Percentiles rank a stretch among this genome's conserved stretches.
phyloP scores from a whole-genome alignment of 1,140 invertebrate species.

The Sitodiplosis mosellana region DNA sequence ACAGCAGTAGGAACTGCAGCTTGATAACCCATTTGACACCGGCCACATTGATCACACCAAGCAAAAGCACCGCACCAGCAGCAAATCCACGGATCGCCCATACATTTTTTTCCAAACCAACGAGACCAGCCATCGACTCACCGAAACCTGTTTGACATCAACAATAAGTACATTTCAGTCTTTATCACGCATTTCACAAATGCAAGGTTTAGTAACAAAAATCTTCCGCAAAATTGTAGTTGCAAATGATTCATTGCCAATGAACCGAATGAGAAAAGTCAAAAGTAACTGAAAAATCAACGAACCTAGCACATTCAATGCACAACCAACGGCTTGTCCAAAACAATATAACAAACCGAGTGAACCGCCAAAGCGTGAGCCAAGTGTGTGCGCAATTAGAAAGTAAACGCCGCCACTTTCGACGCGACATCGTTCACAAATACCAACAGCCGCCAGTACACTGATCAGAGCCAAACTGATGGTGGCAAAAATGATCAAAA shows the following conservation, averaged over 20 bases:
- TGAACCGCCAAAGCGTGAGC: conserved; percentile 78
- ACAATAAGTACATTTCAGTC: too few relatives aligned
- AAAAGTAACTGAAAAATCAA: too few relatives aligned
- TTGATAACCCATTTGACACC: conserved; percentile 90
- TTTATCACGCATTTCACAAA: too few relatives aligned
- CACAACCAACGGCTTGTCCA: conserved; percentile 91
- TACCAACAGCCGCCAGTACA: conserved; percentile 84
- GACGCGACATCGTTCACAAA: conserved; percentile 85
- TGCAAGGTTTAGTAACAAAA: too few relatives aligned
- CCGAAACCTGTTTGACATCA: conserved; percentile 59
- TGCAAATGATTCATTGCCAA: conserved; percentile 5
- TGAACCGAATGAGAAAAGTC: too few relatives aligned
- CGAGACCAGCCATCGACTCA: conserved; percentile 75
- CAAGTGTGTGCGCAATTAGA: conserved; percentile 80
- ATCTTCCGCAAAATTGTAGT: conserved; percentile 11
- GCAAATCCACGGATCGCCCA: conserved; percentile 69
- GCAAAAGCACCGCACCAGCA: conserved; percentile 55
- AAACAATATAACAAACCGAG: conserved; percentile 88
- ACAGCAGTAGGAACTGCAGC: conserved; percentile 66
- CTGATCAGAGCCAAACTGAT: conserved; percentile 77
- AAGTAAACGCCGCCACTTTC: conserved; percentile 94
- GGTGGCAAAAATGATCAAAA: conserved; percentile 67
- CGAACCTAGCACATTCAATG: conserved; percentile 59
- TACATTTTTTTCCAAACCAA: conserved; percentile 45
- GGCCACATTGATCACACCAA: conserved; percentile 75